Conservation (phyloP, 2,113 vertebrate genomes). For the Antennarius striatus region DNA sequence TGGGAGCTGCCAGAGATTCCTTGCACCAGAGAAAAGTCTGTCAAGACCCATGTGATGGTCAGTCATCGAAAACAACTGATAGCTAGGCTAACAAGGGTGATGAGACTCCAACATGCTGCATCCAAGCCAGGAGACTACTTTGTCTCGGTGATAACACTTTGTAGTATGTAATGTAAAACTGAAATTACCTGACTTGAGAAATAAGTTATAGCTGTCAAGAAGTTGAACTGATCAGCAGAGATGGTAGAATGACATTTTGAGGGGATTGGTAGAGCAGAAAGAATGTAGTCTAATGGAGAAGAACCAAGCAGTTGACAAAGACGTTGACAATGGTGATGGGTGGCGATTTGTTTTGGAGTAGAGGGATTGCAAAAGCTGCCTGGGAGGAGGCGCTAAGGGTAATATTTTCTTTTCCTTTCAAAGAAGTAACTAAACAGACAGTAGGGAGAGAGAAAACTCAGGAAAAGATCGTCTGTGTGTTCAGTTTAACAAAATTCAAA, state of each 20-base stretch:
- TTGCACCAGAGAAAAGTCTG: neutral
- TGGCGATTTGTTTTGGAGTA: neutral
- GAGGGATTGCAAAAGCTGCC: slow-evolving; percentile 3
- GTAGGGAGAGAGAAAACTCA: neutral
- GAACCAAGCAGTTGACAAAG: neutral
- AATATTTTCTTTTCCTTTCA: neutral
- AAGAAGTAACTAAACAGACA: neutral
- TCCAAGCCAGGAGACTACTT: neutral
- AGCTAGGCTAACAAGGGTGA: neutral
- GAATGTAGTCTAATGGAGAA: neutral
- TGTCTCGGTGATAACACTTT: too few species aligned
- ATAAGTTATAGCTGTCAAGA: neutral
- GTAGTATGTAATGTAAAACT: too few species aligned
- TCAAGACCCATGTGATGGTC: slow-evolving; percentile 28
- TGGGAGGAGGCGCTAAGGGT: neutral
- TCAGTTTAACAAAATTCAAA: slow-evolving; percentile 8
- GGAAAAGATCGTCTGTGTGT: neutral
- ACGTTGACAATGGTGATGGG: slow-evolving; percentile 25
- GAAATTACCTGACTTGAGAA: neutral
- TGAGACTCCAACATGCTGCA: neutral
- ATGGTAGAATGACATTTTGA: slow-evolving; percentile 4
- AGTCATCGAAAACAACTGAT: slow-evolving; percentile 21
- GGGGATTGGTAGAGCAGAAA: slow-evolving; percentile 16
- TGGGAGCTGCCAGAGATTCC: slow-evolving; percentile 16
- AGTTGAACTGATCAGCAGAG: slow-evolving; percentile 2